Conservation (phyloP, 64 coral and sea anemone genomes). For the Astreopora myriophthalma region DNA sequence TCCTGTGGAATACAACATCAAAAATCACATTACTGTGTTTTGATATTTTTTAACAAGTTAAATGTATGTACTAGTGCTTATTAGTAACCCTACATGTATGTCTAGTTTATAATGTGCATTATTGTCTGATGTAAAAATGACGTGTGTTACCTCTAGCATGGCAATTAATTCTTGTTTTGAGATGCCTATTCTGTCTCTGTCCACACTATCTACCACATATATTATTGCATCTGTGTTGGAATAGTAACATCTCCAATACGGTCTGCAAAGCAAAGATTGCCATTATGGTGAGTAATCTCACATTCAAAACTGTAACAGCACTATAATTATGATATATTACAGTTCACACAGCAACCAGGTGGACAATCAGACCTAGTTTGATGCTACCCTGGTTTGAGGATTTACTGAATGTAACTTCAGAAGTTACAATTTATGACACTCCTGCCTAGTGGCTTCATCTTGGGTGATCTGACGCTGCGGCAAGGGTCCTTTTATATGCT, state of each 20-base stretch:
- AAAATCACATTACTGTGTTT: not conserved
- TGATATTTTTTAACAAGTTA: not conserved
- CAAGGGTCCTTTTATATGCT: too few relatives aligned
- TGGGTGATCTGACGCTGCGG: too few relatives aligned
- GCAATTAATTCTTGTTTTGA: conserved; percentile 96
- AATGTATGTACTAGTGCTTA: not conserved
- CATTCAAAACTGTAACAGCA: not conserved
- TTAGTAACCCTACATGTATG: too few relatives aligned
- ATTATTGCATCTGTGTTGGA: conserved; percentile 99
- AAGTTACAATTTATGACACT: too few relatives aligned
- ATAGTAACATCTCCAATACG: conserved; percentile 99
- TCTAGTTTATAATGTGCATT: too few relatives aligned
- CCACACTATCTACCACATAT: conserved; percentile 97
- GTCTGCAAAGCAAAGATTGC: conserved; percentile 37
- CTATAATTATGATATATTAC: too few relatives aligned
- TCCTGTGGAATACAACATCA: conserved; percentile 63
- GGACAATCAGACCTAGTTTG: too few relatives aligned
- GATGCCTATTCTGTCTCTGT: conserved; percentile 96
- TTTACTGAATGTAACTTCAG: too few relatives aligned
- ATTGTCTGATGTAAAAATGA: not conserved
- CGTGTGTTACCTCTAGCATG: conserved; percentile 82
- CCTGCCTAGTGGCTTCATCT: too few relatives aligned
- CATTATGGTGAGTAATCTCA: not conserved
- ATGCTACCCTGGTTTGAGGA: too few relatives aligned
- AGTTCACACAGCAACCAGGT: too few relatives aligned